Conservation (phyloP, 2,113 vertebrate species). For the Barnardius zonarius region DNA sequence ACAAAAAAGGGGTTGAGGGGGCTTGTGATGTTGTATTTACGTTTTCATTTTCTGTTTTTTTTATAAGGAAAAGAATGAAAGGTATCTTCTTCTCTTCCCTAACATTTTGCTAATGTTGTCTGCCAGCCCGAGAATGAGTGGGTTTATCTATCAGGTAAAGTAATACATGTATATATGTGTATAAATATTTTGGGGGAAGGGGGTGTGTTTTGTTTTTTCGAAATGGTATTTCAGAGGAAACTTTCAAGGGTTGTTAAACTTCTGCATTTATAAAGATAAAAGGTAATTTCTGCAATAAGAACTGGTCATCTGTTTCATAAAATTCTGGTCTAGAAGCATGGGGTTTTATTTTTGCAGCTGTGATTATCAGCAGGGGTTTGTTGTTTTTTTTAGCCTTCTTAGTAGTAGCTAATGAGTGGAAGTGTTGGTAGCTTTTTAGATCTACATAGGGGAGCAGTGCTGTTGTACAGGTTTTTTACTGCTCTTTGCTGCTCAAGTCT, state of each 20-base stretch:
- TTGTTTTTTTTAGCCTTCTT: neutral
- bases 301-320: neutral
- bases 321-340: neutral
- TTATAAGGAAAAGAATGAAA: constrained; percentile 92
- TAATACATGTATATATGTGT: neutral
- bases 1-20: neutral
- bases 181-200: neutral
- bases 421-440: neutral
- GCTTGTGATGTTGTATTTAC: constrained; percentile 9
- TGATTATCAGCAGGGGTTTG: neutral
- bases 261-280: neutral
- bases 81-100: constrained; percentile 96
- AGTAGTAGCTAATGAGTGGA: neutral
- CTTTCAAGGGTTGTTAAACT: neutral
- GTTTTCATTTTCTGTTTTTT: constrained; percentile 5
- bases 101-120: constrained; percentile 95
- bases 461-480: neutral
- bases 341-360: neutral
- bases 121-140: constrained; percentile 97
- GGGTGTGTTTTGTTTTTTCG: neutral
- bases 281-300: neutral
- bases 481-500: neutral
- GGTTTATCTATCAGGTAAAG: constrained; percentile 96
- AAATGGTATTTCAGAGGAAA: neutral
- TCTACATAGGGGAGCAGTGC: rapidly evolving